phyloP scores from a whole-genome alignment of 2,888 invertebrate genomes.

The Exocentrus adspersus region DNA sequence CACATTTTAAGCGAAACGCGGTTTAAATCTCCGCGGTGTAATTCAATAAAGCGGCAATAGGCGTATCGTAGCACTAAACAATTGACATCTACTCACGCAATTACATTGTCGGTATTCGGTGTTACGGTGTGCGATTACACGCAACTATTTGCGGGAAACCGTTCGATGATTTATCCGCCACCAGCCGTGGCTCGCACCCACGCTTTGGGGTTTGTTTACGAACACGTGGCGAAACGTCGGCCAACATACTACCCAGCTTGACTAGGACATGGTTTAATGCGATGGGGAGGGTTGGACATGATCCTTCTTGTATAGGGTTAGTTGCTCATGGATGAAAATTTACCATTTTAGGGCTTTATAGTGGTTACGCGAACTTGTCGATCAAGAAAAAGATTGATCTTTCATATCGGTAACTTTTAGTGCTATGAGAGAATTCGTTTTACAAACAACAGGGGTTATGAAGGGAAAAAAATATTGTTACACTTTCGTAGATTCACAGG shows the following conservation, averaged over 20 bases:
- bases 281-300: background rate
- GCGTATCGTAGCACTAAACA: constrained; percentile 39
- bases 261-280: background rate
- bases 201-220: constrained; percentile 27
- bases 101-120: constrained; percentile 39
- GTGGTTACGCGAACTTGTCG: no score
- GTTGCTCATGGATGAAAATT: no score
- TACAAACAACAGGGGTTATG: no score
- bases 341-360: no score
- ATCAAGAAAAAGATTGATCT: no score
- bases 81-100: constrained; percentile 47
- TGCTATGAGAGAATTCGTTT: no score
- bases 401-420: no score
- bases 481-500: no score
- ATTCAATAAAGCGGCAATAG: constrained; percentile 29
- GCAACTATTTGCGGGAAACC: constrained; percentile 34
- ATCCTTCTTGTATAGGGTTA: no score
- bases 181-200: constrained; percentile 15
- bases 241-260: background rate
- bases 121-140: constrained; percentile 37
- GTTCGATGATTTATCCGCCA: constrained; percentile 32
- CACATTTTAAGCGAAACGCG: constrained; percentile 19
- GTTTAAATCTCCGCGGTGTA: constrained; percentile 21
- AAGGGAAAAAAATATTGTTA: no score
- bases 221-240: constrained; percentile 17